Base-by-base conservation (phyloP, 2,113 vertebrate genomes). In the Hassar affinis region DNA sequence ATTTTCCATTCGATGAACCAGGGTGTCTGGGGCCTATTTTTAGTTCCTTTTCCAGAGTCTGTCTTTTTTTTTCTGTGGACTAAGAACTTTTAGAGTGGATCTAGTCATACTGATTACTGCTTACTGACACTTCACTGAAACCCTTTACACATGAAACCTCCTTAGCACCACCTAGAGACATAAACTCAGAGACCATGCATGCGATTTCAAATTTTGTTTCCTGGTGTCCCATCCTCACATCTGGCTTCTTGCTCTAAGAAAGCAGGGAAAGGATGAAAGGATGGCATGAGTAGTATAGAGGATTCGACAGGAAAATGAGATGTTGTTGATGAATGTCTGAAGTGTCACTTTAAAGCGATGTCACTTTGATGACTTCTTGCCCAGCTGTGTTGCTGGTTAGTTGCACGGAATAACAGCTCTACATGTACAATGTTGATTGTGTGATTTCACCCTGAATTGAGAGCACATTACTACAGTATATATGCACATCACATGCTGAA, bases 341-440 rank as follows among this genome's bases (percentile, higher is more conserved):
- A 72, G n/a, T 72, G 69, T 72, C 69, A 72, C 69, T 72, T 72
- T 72, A 72, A 72, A 72, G 42, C 22, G 4, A 71, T 14, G 38
- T 45, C 68, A 71, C 68, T 25, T 71, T 72, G 69, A n/a, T 47
- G 42, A 72, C 69, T n/a, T 72, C 25, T 47, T 47, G 1, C 42
- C 69, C 69, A 49, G 69, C 69, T 72, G 69, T 47, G 42, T 72
- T 72, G 42, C 42, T 47, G 42, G 25, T 72, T 72, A 27, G 25
- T 72, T 72, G 15, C 42, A 30, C 4, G 8, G 6, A 22, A 72
- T 72, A 45, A 45, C 42, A 72, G 69, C 12, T 47, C 69, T 72
- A 42, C 12, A 27, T 47, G 69, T 72, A 47, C 69, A 72, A 72
- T 72, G 69, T n/a, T 25, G 66, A 69, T 69, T 72, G 42, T n/a